A percentile compares a stretch with the other conserved stretches of the same genome.
phyloP scores from a whole-genome alignment of 2,888 invertebrate species.

The Anoplius nigerrimus region DNA sequence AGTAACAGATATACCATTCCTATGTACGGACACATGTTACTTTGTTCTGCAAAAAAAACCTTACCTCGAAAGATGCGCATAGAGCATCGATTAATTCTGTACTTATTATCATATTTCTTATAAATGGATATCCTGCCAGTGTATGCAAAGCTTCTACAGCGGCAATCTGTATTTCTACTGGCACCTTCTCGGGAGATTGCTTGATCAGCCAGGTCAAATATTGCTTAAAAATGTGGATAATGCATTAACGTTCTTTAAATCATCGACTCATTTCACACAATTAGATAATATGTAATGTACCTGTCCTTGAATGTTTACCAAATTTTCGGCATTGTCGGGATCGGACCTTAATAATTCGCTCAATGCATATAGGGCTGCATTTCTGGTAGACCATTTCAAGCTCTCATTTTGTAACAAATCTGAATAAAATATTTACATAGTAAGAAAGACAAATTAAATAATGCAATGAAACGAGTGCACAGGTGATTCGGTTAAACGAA shows the following conservation, averaged over 20 bases:
- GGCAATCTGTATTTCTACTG: constrained; percentile 48
- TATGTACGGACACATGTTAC: neutral
- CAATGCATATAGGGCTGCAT: constrained; percentile 58
- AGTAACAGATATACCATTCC: neutral
- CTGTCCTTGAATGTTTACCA: constrained; percentile 52
- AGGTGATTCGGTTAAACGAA: neutral
- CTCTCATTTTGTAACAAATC: constrained; percentile 57
- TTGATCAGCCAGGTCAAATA: constrained; percentile 49
- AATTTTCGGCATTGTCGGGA: constrained; percentile 50
- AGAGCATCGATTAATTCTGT: constrained; percentile 53
- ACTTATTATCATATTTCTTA: constrained; percentile 44
- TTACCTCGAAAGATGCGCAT: constrained; percentile 59
- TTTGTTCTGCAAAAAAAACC: neutral
- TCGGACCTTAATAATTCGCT: constrained; percentile 55
- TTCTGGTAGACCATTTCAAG: constrained; percentile 51
- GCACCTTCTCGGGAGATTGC: constrained; percentile 39
- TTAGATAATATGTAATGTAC: constrained; percentile 30
- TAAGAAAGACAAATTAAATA: no score
- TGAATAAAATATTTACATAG: constrained; percentile 19
- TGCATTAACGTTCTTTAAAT: neutral
- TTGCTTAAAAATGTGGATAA: constrained; percentile 31
- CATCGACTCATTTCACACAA: neutral
- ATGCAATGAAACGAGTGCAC: neutral
- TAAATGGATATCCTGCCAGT: constrained; percentile 47
- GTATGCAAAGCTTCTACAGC: constrained; percentile 48